A percentile compares a stretch with the other conserved stretches of the same genome.
phyloP scores from a whole-genome alignment of 2,797 vertebrate genomes.

The Cyclura pinguis region DNA sequence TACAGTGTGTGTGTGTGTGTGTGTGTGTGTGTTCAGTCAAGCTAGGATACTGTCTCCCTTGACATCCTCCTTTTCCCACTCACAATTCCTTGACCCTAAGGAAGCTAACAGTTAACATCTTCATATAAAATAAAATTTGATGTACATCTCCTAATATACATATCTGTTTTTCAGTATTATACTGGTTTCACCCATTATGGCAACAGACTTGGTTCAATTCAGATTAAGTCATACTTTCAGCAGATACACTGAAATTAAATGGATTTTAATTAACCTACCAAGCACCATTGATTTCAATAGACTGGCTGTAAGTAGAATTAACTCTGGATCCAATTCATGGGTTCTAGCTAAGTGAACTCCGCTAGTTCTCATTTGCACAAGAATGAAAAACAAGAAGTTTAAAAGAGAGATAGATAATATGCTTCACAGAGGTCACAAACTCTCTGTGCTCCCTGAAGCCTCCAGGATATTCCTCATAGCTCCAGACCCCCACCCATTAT shows the following conservation, averaged over 20 bases:
- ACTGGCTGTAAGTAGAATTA: no score
- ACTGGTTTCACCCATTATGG: no score
- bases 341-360: not conserved
- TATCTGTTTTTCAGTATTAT: not conserved
- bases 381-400: not conserved
- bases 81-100: not conserved
- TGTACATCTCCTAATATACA: not conserved
- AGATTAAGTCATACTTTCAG: no score
- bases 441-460: no score
- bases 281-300: no score
- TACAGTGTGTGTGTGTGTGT: not conserved
- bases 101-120: not conserved
- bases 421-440: no score
- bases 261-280: no score
- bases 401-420: not conserved
- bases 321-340: not conserved
- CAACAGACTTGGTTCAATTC: no score
- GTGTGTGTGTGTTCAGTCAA: no score
- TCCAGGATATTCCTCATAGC: no score
- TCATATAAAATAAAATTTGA: not conserved
- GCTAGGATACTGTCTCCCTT: not conserved
- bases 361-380: conserved; percentile 20
- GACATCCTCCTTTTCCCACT: not conserved
- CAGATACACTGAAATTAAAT: no score
- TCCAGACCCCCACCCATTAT: no score